Base-by-base conservation (phyloP, 2,113 vertebrate species). In the Trogon surrucura region DNA sequence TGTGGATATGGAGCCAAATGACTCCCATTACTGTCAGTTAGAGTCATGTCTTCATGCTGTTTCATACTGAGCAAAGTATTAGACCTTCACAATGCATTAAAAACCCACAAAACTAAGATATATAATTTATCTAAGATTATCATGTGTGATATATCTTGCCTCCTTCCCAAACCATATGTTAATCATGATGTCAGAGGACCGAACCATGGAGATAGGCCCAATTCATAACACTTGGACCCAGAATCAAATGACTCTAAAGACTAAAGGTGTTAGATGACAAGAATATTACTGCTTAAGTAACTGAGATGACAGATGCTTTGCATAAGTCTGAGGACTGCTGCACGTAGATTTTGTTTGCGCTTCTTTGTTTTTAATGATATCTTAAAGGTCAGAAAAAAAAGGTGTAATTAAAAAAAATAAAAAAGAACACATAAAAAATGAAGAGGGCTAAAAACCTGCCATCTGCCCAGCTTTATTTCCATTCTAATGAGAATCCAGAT, bases 51-150 rank as follows among this genome's bases (percentile, higher is more conserved):
- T 91, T 80, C 38, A 23, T 58, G 44, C 44, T 60, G n/a, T 44
- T 89, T 80, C 81, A 90, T 26, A 91, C 90, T 79, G 72, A 84
- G 60, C 26, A 88, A 85, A 94, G 83, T 90, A 95, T 83, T 80
- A 80, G 89, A 56, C 58, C 44, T 67, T 80, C 81, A 34, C 21
- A 73, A 50, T 13, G 71, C 44, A 45, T 48, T 86, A 70, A 81
- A 91, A 78, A 73, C 34, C 7, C 34, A 84, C 2, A 13, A 85
- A 48, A 0, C 20, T 60, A 53, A 56, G 56, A 83, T 58, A 77
- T 25, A 44, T 74, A 41, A 80, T 74, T 89, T 88, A 83, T 71
- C 58, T 82, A 57, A 57, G 69, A 38, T 32, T 67, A 81, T 26
- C 67, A 56, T 17, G 71, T 57, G 72, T 1, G 1, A 13, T 41